Evolutionary conservation across 2,797 vertebrate species (phyloP), one percentile per base, ranked within the genome.

Genomic region (Lacerta viridis): DNA sequence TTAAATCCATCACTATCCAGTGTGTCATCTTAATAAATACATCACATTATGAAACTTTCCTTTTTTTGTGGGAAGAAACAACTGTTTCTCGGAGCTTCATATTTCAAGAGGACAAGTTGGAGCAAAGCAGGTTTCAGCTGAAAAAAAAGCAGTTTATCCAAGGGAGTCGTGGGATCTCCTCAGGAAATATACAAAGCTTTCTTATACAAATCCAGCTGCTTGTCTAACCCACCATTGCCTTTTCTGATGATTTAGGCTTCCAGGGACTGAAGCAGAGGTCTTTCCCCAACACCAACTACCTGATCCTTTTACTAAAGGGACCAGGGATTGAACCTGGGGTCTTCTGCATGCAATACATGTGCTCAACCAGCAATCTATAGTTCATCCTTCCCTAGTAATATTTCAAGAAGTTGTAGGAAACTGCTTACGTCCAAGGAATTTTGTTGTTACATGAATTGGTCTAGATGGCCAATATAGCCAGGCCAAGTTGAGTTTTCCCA

Each of bases 31-130:
- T 50, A 55, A 81, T 43, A 75, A 20, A 72, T 61, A 76, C 76
- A 55, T 7, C 50, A 46, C 13, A 80, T 11, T 39, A 46, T n/a
- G 27, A 83, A 64, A 23, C 50, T 25, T 81, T 61, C 61, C 18
- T 7, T 55, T 83, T 55, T 76, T 77, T 68, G 74, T 69, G n/a
- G 61, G 61, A 83, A 68, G 87, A 55, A 83, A n/a, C 7, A 69
- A 50, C n/a, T 83, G 61, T 33, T 71, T 87, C 80, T 33, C 33
- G 66, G 29, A 46, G 71, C 59, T 66, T 66, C 39, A 23, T 25
- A 13, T 68, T 50, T 76, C 15, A 77, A 39, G 8, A 76, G 10
- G 71, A 50, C 59, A 83, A 66, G 8, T 29, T 68, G 23, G 72
- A 87, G 17, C 55, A 75, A 69, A 74, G 41, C 5, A n/a, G 36